These are phyloP conservation scores for Myotis myotis DNA, from an alignment of 2,797 vertebrate species.

Conservation along the genomic window DNA sequence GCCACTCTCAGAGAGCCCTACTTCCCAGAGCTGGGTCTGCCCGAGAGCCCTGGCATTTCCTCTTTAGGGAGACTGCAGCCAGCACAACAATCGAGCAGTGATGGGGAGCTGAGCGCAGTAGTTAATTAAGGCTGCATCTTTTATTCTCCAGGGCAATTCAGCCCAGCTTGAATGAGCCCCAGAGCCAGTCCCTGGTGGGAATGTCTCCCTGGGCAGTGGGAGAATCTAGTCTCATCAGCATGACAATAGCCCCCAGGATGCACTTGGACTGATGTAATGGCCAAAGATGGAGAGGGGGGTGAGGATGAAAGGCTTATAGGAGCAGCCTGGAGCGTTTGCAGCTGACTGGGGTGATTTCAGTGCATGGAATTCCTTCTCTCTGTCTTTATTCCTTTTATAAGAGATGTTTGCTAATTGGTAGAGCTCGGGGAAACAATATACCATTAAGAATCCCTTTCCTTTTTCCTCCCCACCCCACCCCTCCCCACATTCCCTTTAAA, in stretches of 20 bases:
- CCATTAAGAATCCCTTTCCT: slow-evolving; percentile 61
- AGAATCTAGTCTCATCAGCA: slow-evolving; percentile 88
- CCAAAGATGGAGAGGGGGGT: slow-evolving; percentile 45
- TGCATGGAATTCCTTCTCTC: slow-evolving; percentile 74
- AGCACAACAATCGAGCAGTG: slow-evolving; percentile 70
- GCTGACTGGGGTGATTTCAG: slow-evolving; percentile 81
- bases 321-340: slow-evolving; percentile 86
- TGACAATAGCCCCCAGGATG: slow-evolving; percentile 91
- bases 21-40: slow-evolving; percentile 49
- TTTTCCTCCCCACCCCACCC: background rate
- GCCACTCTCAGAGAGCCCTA: slow-evolving; percentile 43
- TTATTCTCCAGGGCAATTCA: slow-evolving; percentile 82
- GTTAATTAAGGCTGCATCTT: slow-evolving; percentile 84
- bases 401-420: slow-evolving; percentile 83
- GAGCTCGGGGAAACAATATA: slow-evolving; percentile 77
- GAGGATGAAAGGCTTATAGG: slow-evolving; percentile 77
- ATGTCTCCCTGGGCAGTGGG: slow-evolving; percentile 78
- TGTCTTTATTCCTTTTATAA: slow-evolving; percentile 61
- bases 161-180: slow-evolving; percentile 77
- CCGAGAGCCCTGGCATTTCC: slow-evolving; percentile 73
- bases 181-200: slow-evolving; percentile 83
- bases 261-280: slow-evolving; percentile 85
- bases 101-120: slow-evolving; percentile 72
- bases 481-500: background rate
- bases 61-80: slow-evolving; percentile 54